A percentile compares a stretch with the other conserved stretches of the same genome.
Evolutionary conservation across 1,140 invertebrate genomes (phyloP).

Genomic region (Lycorma delicatula): DNA sequence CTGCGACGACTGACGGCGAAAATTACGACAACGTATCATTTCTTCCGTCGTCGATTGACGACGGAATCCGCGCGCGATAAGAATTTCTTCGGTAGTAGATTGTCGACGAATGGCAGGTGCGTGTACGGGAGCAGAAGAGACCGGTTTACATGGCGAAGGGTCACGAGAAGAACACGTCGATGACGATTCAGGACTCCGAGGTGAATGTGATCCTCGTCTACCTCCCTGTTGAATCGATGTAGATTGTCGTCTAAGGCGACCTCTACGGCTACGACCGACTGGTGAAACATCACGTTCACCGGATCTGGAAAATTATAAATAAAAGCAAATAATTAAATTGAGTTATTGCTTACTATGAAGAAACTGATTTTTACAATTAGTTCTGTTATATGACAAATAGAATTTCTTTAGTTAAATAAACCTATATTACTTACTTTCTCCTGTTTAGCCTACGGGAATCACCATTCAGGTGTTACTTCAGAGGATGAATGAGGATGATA

Average conservation of each 20-base stretch:
- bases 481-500: too few species aligned
- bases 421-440: too few species aligned
- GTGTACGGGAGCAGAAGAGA: constrained; percentile 22
- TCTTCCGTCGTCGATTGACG: constrained; percentile 85
- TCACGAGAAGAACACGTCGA: constrained; percentile 62
- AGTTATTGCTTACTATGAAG: too few species aligned
- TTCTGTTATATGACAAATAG: too few species aligned
- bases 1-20: constrained; percentile 45
- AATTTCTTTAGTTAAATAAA: too few species aligned
- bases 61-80: constrained; percentile 80
- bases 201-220: constrained; percentile 37
- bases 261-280: constrained; percentile 54
- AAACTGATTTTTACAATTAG: too few species aligned
- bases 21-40: constrained; percentile 83
- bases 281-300: constrained; percentile 29
- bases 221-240: constrained; percentile 28
- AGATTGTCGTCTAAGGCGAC: constrained; percentile 45
- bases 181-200: constrained; percentile 57
- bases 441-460: too few species aligned
- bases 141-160: constrained; percentile 34
- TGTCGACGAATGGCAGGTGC: constrained; percentile 62
- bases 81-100: constrained; percentile 84
- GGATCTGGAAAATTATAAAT: constrained; percentile 32
- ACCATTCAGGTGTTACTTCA: too few species aligned
- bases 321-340: too few species aligned